Evolutionary conservation across 30 jellyfish, hydroid and myxozoan genomes (phyloP), one percentile per base, ranked within the genome.

Genomic region (Turritopsis rubra): DNA sequence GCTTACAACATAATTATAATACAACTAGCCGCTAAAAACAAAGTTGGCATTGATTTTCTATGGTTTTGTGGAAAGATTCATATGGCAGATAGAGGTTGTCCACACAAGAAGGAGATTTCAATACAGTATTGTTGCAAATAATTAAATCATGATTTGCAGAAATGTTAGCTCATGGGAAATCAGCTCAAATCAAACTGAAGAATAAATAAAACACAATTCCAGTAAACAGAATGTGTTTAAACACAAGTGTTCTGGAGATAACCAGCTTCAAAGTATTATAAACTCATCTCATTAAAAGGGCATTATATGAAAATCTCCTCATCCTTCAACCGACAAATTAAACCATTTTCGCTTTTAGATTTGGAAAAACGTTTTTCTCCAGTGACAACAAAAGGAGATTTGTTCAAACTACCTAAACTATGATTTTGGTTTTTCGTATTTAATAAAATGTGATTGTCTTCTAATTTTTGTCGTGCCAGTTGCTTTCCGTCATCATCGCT

Each of bases 331-430:
- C 19, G 31, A 68, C 30, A 27, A 19, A n/a, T 9, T 27, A 68
- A 68, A 27, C 77, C 77, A 68, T 23, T 0, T 68, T 68, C 77
- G 21, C 77, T 68, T 68, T 68, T 23, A 68, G 77, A 68, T 1
- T 23, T 27, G 31, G 31, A 19, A n/a, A 68, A 27, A 1, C 17
- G 30, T 19, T 23, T 68, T 68, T 23, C 77, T 9, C 30, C 30
- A 27, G 22, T 68, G 60, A 41, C 60, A 41, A 41, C 13, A 13
- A 41, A 41, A 68, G 22, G 77, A 9, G 77, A 68, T 1, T 22
- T 68, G 77, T 1, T 23, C 30, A 68, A 68, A 68, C 77, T 68
- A 19, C 77, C 30, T 23, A n/a, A 23, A 19, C 77, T 68, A 1
- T 0, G 30, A 68, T 68, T 68, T 68, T 27, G 77, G 19, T 27